Base-by-base conservation (phyloP, 2,888 invertebrate species). In the Trichacis sp. region DNA sequence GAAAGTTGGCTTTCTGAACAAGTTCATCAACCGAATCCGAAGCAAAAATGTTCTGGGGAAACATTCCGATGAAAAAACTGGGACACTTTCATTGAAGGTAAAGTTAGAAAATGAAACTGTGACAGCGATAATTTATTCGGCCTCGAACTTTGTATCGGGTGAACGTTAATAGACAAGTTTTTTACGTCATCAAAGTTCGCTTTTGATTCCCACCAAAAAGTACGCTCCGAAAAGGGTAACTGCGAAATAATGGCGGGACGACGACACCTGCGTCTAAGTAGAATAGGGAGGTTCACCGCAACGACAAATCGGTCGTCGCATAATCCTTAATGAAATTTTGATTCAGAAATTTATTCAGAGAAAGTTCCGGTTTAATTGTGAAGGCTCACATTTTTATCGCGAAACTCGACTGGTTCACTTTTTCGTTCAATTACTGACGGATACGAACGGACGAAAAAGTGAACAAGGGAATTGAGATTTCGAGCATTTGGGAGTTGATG, bases 251-350 rank as follows among this genome's bases (percentile, higher is more conserved):
- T 54, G 33, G 54, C 30, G 11, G 19, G 29, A 20, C 45, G 36
- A 45, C 48, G n/a, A 24, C 54, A 60, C 33, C 50, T 60, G 60
- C 50, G 49, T 29, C 33, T 18, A 2, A 38, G 24, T 47, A 18
- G 15, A 48, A 45, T 38, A 50, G 33, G 36, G 53, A 33, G 36
- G 50, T 36, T 33, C 12, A 18, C 43, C 43, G 18, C 43, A 19
- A n/a, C 18, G 43, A 43, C 43, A 11, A 19, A 43, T 43, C 43
- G 18, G 43, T 43, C 17, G 18, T 47, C n/a, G 48, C 42, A 33
- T 51, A 46, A 54, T 58, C 47, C 15, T 36, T 43, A 49, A 54
- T 54, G 60, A 61, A 58, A 68, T 38, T 64, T 57, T 64, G 36
- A 61, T 51, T 68, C 40, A 19, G 19, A 30, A 61, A 55, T 61